Percentiles rank a stretch among this genome's conserved stretches.
These are phyloP conservation scores for Candidula unifasciata DNA, from an alignment of 2,888 invertebrate genomes.

Conservation along the genomic window DNA sequence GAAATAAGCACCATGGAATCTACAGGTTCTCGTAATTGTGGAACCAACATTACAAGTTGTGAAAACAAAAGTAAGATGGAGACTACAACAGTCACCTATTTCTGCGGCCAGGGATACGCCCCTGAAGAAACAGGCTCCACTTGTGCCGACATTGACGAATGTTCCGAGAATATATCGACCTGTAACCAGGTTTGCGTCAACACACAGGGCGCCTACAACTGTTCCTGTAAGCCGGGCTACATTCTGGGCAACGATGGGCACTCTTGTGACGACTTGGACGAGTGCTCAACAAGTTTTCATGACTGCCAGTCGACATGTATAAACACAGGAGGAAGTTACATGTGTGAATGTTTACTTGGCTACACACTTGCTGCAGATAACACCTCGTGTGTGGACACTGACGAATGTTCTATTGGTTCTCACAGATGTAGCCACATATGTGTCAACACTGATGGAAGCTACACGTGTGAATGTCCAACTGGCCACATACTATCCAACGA, in stretches of 20 bases:
- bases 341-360: background rate
- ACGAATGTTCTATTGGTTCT: background rate
- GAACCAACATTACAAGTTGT: no score
- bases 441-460: constrained; percentile 77
- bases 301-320: background rate
- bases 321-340: constrained; percentile 1
- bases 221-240: constrained; percentile 2
- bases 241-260: background rate
- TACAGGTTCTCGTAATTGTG: no score
- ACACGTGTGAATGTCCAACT: constrained; percentile 62
- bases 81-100: no score
- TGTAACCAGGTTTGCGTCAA: constrained; percentile 4
- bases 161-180: background rate
- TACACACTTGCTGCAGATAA: background rate
- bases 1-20: no score
- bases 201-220: background rate
- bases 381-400: constrained; percentile 15
- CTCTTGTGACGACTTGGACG: constrained; percentile 14
- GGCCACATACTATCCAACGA: constrained; percentile 63
- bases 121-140: no score
- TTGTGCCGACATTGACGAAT: background rate
- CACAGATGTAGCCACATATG: constrained; percentile 64
- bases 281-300: background rate
- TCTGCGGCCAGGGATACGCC: no score
- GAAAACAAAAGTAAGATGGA: no score